Evolutionary conservation across 2,888 invertebrate species (phyloP).

Genomic region (Drosophila setosimentum): DNA sequence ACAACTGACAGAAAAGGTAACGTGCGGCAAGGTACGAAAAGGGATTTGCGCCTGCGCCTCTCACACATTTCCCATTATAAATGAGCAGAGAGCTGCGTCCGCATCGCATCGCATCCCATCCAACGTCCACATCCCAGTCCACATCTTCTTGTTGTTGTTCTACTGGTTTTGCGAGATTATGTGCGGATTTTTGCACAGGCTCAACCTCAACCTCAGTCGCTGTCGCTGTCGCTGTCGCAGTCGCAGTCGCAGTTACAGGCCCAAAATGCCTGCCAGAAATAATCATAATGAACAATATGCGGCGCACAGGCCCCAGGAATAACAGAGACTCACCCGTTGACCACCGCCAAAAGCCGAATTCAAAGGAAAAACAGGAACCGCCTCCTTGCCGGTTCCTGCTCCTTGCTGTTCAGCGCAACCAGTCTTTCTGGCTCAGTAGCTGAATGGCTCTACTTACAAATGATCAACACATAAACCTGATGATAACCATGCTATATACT

Average conservation of each 20-base stretch:
- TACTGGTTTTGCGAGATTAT: conserved; percentile 80
- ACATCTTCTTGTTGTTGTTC: conserved; percentile 72
- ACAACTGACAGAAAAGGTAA: conserved; percentile 60
- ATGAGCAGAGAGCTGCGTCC: conserved; percentile 62
- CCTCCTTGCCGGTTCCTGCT: conserved; percentile 29
- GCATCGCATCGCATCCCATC: conserved; percentile 20
- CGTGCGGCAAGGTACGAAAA: conserved; percentile 55
- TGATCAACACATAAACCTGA: conserved; percentile 27
- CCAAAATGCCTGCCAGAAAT: conserved; percentile 67
- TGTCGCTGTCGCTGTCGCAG: conserved; percentile 1
- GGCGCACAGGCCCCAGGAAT: conserved; percentile 39
- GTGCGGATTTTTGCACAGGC: conserved; percentile 79
- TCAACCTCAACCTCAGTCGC: conserved; percentile 12
- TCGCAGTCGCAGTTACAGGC: conserved; percentile 34
- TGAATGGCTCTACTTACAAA: conserved; percentile 23
- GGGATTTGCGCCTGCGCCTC: conserved; percentile 77
- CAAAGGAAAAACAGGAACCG: conserved; percentile 76
- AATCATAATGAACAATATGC: conserved; percentile 78
- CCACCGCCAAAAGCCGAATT: conserved; percentile 61
- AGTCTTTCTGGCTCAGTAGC: conserved; percentile 40
- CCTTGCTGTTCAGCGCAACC: conserved; percentile 17
- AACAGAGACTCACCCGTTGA: conserved; percentile 44
- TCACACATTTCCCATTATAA: conserved; percentile 77
- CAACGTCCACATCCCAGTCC: conserved; percentile 21
- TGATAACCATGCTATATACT: conserved; percentile 21